Conservation (phyloP, 2,888 invertebrate species). For the Trissolcus brochymenae region DNA sequence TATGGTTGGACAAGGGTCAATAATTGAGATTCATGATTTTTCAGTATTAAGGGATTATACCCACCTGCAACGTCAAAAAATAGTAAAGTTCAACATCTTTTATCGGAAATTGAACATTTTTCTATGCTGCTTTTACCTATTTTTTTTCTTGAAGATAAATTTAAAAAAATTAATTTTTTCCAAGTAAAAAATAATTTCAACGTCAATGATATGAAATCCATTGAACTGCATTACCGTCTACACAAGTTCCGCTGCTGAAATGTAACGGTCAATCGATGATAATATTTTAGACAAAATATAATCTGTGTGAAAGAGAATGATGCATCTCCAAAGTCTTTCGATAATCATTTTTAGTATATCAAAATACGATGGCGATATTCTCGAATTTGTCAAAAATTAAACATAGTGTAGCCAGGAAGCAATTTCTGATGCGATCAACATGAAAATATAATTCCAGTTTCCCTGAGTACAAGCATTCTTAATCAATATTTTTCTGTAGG, state of each 20-base stretch:
- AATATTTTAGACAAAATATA: conserved; percentile 40
- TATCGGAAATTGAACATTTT: too few relatives aligned
- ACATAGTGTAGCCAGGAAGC: background rate
- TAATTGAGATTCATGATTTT: conserved; percentile 4
- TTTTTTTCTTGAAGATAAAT: too few relatives aligned
- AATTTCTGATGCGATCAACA: background rate
- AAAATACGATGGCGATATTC: too few relatives aligned
- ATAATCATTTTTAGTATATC: too few relatives aligned
- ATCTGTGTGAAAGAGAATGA: conserved; percentile 15
- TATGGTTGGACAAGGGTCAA: background rate
- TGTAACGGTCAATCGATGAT: conserved; percentile 32
- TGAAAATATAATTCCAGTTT: background rate
- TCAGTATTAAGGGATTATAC: too few relatives aligned
- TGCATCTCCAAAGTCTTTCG: background rate
- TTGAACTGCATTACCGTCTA: conserved; percentile 41
- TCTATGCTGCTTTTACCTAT: too few relatives aligned
- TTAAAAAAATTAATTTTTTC: too few relatives aligned
- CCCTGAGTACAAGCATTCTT: background rate
- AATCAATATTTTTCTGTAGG: conserved; percentile 6
- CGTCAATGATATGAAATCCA: conserved; percentile 35
- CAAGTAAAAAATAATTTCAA: conserved; percentile 28
- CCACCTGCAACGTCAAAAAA: too few relatives aligned
- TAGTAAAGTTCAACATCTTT: too few relatives aligned
- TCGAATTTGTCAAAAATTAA: too few relatives aligned
- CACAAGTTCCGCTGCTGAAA: conserved; percentile 21